phyloP scores from a whole-genome alignment of 37 sponge, comb jelly and placozoan species.

The Aphrocallistes beatrix region DNA sequence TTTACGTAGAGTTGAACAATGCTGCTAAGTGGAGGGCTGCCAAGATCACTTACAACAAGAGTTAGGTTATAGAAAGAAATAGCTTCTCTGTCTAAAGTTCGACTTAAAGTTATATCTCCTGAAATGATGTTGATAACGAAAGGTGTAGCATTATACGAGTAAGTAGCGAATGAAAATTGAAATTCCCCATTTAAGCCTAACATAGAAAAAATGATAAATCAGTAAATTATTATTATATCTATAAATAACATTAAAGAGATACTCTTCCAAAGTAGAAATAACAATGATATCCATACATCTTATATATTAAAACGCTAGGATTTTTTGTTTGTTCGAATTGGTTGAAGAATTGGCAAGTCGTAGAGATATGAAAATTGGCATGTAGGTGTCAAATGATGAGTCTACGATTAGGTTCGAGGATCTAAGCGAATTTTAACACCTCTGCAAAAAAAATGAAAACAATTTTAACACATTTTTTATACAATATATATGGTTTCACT shows the following conservation, averaged over 20 bases:
- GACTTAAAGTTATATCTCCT: background rate
- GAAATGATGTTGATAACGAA: background rate
- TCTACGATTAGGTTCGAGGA: too few species aligned
- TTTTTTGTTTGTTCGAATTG: too few species aligned
- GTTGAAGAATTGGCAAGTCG: too few species aligned
- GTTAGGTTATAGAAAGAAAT: background rate
- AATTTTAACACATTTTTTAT: too few species aligned
- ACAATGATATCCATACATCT: background rate
- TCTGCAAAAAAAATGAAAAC: too few species aligned
- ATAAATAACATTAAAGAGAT: background rate
- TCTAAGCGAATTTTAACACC: too few species aligned
- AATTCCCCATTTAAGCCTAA: background rate
- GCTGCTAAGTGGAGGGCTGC: background rate
- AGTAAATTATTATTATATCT: background rate
- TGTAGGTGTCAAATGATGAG: too few species aligned
- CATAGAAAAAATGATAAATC: too few species aligned
- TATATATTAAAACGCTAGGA: too few species aligned
- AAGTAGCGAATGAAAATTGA: background rate
- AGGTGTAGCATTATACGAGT: background rate
- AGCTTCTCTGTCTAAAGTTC: background rate
- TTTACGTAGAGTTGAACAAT: background rate
- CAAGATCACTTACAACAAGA: background rate
- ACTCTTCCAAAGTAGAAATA: background rate
- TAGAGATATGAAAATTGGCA: too few species aligned
- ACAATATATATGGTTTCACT: too few species aligned